phyloP scores from a whole-genome alignment of 2,888 invertebrate genomes.

The Nephrotoma appendiculata region DNA sequence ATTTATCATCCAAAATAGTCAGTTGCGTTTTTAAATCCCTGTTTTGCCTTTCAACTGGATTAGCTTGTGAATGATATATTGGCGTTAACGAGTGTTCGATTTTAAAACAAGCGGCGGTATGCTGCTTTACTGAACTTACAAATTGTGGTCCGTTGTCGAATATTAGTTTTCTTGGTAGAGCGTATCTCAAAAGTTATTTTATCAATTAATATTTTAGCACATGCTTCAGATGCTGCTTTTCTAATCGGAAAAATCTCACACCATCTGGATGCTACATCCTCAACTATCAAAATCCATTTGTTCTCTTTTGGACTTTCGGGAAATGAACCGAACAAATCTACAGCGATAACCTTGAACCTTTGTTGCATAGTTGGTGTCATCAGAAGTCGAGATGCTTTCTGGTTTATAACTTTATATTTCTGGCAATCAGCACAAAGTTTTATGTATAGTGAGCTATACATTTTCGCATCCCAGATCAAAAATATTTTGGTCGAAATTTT shows the following conservation, averaged over 20 bases:
- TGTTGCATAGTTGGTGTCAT: constrained; percentile 17
- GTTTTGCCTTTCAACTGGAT: constrained; percentile 18
- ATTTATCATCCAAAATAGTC: not conserved
- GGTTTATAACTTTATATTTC: constrained; percentile 19
- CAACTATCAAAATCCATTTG: too few relatives aligned
- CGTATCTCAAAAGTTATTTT: too few relatives aligned
- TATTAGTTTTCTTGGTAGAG: constrained; percentile 18
- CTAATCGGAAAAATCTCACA: too few relatives aligned
- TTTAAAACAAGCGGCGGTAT: constrained; percentile 10
- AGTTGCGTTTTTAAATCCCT: not conserved
- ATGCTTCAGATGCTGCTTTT: too few relatives aligned
- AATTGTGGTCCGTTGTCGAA: constrained; percentile 26
- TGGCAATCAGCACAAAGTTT: constrained; percentile 20
- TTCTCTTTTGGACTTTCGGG: too few relatives aligned
- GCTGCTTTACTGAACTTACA: constrained; percentile 18
- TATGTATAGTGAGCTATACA: constrained; percentile 17
- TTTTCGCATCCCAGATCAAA: constrained; percentile 18
- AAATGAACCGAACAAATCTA: too few relatives aligned
- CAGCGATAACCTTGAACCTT: too few relatives aligned
- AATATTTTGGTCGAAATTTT: constrained; percentile 14
- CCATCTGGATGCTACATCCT: too few relatives aligned
- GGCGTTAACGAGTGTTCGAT: constrained; percentile 16
- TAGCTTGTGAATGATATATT: constrained; percentile 19
- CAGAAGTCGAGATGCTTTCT: constrained; percentile 21
- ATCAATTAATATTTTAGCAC: too few relatives aligned